Conservation (phyloP, 2,888 invertebrate genomes). For the Dioctria linearis region DNA sequence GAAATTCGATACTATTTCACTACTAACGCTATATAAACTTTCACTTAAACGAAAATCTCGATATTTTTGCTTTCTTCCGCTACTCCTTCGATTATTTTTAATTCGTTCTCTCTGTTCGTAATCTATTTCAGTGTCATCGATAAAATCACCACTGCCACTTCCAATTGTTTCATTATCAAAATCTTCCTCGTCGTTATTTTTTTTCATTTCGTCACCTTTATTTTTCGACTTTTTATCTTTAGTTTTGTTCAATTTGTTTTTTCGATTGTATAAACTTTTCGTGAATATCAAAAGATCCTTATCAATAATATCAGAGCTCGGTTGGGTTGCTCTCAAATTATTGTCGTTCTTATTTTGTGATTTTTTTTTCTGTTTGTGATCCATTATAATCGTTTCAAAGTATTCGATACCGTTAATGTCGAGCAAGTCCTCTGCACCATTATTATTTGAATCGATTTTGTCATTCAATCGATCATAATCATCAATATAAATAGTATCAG, state of each 20-base stretch:
- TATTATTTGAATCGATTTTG: constrained; percentile 51
- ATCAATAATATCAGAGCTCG: not conserved
- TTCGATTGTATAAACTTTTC: constrained; percentile 14
- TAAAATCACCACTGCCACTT: constrained; percentile 62
- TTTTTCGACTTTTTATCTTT: constrained; percentile 3
- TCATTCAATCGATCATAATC: constrained; percentile 60
- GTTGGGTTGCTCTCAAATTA: not conserved
- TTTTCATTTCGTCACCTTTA: not conserved
- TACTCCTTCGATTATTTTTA: constrained; percentile 5
- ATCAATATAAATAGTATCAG: constrained; percentile 63
- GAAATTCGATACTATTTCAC: constrained; percentile 58
- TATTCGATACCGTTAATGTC: constrained; percentile 55
- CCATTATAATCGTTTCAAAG: constrained; percentile 55
- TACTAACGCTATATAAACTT: constrained; percentile 58
- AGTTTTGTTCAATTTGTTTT: constrained; percentile 5
- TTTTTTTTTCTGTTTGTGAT: constrained; percentile 23
- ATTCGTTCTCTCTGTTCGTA: not conserved
- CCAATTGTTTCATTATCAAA: constrained; percentile 57
- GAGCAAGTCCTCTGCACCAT: constrained; percentile 28
- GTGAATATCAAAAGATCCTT: constrained; percentile 36
- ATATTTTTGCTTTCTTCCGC: not conserved
- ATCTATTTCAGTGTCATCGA: constrained; percentile 55
- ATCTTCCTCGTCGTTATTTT: constrained; percentile 30
- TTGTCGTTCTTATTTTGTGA: not conserved
- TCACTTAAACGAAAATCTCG: constrained; percentile 11